A percentile compares a stretch with the other conserved stretches of the same genome.
phyloP scores from a whole-genome alignment of 2,113 vertebrate genomes.

The Toxotes jaculatrix region DNA sequence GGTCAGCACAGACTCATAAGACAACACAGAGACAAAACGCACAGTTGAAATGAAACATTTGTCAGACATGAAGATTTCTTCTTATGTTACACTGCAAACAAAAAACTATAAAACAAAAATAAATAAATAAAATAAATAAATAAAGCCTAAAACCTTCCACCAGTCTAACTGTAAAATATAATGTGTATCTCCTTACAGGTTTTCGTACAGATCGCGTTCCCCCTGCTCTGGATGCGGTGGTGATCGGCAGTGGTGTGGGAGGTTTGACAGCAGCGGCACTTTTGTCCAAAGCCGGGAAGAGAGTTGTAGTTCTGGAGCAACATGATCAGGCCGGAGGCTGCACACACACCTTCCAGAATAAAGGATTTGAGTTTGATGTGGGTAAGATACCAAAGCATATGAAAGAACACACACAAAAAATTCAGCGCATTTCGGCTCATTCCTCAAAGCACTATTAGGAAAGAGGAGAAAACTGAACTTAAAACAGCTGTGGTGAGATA shows the following conservation, averaged over 20 bases:
- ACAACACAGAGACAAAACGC: no score
- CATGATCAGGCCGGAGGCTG: conserved; percentile 88
- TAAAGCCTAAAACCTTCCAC: background rate
- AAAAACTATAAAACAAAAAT: no score
- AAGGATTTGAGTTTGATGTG: conserved; percentile 87
- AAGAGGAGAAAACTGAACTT: no score
- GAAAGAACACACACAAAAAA: background rate
- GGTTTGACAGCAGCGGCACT: conserved; percentile 82
- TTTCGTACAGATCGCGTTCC: conserved; percentile 82
- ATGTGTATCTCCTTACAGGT: conserved; percentile 58
- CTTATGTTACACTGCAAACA: no score
- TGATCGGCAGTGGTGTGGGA: conserved; percentile 88
- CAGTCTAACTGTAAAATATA: background rate
- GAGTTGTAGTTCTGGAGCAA: conserved; percentile 87
- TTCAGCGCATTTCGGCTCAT: no score
- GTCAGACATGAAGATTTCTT: no score
- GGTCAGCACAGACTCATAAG: no score
- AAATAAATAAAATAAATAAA: no score
- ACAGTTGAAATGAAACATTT: no score
- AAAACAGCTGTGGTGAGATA: no score
- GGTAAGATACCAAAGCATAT: conserved; percentile 77
- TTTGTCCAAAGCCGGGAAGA: conserved; percentile 84
- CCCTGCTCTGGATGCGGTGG: conserved; percentile 81
- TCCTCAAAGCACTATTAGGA: no score
- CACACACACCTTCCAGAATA: conserved; percentile 87